A percentile compares a stretch with the other conserved stretches of the same genome.
These are phyloP conservation scores for Ostrea edulis DNA, from an alignment of 1,140 invertebrate genomes.

Conservation along the genomic window DNA sequence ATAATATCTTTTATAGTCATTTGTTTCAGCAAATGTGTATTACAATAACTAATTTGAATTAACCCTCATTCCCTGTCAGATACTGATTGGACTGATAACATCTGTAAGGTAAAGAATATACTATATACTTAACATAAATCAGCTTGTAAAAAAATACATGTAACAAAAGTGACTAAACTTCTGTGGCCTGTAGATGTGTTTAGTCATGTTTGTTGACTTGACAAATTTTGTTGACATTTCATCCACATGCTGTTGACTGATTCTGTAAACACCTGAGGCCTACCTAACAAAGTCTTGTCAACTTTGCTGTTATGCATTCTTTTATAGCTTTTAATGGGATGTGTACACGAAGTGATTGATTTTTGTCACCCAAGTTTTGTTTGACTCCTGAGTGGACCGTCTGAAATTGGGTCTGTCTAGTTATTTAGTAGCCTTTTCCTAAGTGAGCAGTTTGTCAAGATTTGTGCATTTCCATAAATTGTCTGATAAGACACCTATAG, in stretches of 20 bases:
- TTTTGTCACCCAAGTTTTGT: not conserved
- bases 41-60: no score
- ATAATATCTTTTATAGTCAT: no score
- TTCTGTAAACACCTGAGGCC: not conserved
- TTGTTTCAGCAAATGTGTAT: no score
- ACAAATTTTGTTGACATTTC: not conserved
- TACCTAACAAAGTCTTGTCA: not conserved
- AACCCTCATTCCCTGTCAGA: no score
- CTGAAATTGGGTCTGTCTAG: not conserved
- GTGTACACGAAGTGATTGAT: constrained; percentile 12
- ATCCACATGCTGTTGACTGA: not conserved
- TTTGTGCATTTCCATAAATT: not conserved
- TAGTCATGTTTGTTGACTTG: constrained; percentile 14
- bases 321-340: constrained; percentile 17
- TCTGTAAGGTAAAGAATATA: no score
- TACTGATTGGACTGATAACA: no score
- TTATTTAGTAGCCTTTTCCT: not conserved
- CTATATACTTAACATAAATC: no score
- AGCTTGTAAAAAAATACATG: not conserved
- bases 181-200: not conserved
- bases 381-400: not conserved
- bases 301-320: not conserved
- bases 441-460: constrained; percentile 5
- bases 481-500: not conserved
- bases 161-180: not conserved